A percentile compares a stretch with the other conserved stretches of the same genome.
Evolutionary conservation across 2,113 vertebrate species (phyloP).

Genomic region (Galeopterus variegatus): DNA sequence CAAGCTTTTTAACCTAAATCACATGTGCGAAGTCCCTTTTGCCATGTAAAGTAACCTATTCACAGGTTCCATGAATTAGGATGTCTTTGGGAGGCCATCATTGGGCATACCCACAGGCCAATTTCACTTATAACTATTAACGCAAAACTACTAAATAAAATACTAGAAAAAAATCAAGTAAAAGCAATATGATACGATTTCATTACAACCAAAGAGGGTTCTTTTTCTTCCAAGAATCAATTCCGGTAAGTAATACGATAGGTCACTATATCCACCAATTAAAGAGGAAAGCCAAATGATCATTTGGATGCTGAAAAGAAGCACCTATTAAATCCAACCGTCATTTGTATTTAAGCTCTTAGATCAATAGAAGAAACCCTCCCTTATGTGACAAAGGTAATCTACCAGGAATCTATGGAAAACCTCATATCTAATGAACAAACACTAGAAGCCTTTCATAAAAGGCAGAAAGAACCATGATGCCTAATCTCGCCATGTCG

Average conservation of each 20-base stretch:
- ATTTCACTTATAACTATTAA: background rate
- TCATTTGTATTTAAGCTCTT: background rate
- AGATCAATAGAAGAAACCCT: background rate
- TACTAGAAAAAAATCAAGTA: background rate
- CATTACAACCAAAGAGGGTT: background rate
- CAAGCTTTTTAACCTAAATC: background rate
- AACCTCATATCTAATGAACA: slow-evolving; percentile 3
- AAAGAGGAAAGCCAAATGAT: background rate
- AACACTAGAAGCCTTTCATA: background rate
- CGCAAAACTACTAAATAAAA: background rate
- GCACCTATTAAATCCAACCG: background rate
- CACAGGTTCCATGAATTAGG: background rate
- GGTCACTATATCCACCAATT: background rate
- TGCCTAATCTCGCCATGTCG: background rate
- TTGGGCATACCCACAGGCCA: background rate
- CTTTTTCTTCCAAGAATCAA: slow-evolving; percentile 16
- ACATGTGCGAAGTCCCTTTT: background rate
- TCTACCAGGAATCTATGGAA: background rate
- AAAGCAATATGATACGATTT: slow-evolving; percentile 19
- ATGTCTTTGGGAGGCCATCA: background rate
- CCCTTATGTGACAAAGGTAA: background rate
- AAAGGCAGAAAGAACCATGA: background rate
- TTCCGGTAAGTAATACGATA: slow-evolving; percentile 19
- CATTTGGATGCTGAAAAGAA: background rate
- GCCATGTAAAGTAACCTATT: background rate